A percentile compares a stretch with the other conserved stretches of the same genome.
phyloP scores from a whole-genome alignment of 1,140 invertebrate species.

The Nephotettix cincticeps region DNA sequence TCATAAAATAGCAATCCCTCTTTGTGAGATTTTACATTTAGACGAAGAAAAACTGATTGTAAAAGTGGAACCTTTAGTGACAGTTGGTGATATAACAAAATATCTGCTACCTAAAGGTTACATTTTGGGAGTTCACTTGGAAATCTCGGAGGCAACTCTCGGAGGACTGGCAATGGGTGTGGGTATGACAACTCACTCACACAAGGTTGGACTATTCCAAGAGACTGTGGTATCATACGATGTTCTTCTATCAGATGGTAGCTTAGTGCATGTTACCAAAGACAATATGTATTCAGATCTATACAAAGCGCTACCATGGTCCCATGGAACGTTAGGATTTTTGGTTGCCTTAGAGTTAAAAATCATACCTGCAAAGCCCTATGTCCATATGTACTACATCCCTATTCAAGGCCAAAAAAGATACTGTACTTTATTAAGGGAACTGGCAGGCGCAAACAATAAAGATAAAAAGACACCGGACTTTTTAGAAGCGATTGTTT shows the following conservation, averaged over 20 bases:
- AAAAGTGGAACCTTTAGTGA: slow-evolving; percentile 55
- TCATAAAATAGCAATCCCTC: slow-evolving; percentile 58
- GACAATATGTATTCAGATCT: slow-evolving; percentile 52
- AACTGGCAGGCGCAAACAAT: slow-evolving; percentile 51
- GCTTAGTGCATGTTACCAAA: slow-evolving; percentile 48
- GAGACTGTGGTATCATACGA: slow-evolving; percentile 55
- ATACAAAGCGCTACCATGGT: slow-evolving; percentile 56
- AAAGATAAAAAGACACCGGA: slow-evolving; percentile 47
- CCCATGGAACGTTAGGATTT: slow-evolving; percentile 57
- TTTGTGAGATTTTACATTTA: slow-evolving; percentile 55
- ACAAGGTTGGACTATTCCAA: slow-evolving; percentile 55
- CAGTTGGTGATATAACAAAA: slow-evolving; percentile 54
- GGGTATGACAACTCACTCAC: slow-evolving; percentile 55
- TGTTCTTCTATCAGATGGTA: slow-evolving; percentile 54
- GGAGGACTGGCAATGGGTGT: slow-evolving; percentile 58
- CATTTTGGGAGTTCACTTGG: slow-evolving; percentile 56
- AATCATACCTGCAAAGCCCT: slow-evolving; percentile 53
- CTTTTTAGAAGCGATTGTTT: slow-evolving; percentile 57
- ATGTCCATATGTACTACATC: slow-evolving; percentile 55
- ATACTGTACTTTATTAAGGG: slow-evolving; percentile 54
- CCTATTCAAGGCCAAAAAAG: slow-evolving; percentile 52
- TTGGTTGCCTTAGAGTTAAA: slow-evolving; percentile 53
- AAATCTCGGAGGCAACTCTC: slow-evolving; percentile 56
- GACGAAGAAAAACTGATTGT: slow-evolving; percentile 52
- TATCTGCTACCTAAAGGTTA: slow-evolving; percentile 54